Evolutionary conservation across 2,113 vertebrate genomes (phyloP).

Genomic region (Tyrannus savana): DNA sequence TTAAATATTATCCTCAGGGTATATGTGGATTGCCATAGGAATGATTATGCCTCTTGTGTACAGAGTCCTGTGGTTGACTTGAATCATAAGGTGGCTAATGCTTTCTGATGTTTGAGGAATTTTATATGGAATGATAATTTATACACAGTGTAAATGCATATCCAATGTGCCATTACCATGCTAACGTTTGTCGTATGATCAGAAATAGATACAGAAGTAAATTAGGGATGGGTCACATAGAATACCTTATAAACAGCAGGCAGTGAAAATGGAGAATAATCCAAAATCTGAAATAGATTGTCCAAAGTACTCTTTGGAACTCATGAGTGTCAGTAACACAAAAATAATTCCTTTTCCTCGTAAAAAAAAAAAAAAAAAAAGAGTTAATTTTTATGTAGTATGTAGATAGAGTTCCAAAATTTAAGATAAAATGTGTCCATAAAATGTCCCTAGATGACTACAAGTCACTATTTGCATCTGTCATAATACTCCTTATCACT

Average conservation of each 20-base stretch:
- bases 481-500: background rate
- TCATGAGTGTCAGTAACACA: background rate
- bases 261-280: background rate
- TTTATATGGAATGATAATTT: background rate
- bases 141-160: background rate
- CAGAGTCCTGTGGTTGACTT: background rate
- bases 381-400: background rate
- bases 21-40: background rate
- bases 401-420: background rate
- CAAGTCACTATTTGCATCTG: background rate
- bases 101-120: conserved; percentile 3
- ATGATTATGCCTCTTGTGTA: background rate
- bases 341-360: background rate
- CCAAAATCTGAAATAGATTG: background rate
- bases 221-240: background rate
- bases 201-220: background rate
- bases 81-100: background rate
- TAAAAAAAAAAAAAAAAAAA: background rate
- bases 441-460: background rate
- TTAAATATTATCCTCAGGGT: background rate
- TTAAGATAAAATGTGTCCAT: background rate
- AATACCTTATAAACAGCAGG: background rate
- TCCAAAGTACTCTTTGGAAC: background rate
- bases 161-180: background rate
- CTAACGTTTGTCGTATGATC: background rate